Percentiles rank a stretch among this genome's conserved stretches.
These are phyloP conservation scores for Paguma larvata DNA, from an alignment of 2,797 vertebrate genomes.

Conservation along the genomic window DNA sequence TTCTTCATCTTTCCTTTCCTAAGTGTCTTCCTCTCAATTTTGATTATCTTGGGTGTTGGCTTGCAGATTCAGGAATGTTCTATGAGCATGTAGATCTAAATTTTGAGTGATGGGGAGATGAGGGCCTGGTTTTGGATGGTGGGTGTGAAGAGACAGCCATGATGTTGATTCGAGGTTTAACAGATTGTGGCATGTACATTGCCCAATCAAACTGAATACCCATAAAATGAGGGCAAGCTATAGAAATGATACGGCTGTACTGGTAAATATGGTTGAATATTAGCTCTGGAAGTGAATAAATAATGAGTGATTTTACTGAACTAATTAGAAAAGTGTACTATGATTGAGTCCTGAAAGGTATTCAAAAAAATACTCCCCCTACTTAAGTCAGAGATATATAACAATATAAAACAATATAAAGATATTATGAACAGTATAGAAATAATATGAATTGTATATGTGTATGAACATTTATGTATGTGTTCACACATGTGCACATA, in stretches of 20 bases:
- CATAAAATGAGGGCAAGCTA: background rate
- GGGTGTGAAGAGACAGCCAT: background rate
- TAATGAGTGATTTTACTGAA: background rate
- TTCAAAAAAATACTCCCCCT: background rate
- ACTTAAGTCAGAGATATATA: background rate
- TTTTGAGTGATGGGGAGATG: background rate
- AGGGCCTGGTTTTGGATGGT: background rate
- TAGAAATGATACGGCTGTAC: background rate
- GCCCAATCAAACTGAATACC: background rate
- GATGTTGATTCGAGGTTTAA: background rate
- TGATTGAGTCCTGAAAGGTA: background rate
- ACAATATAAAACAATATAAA: background rate
- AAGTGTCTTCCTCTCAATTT: background rate
- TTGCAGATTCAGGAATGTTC: background rate
- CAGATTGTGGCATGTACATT: background rate
- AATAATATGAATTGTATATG: background rate
- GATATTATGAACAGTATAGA: constrained; percentile 41
- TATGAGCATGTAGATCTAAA: background rate
- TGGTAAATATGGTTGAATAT: background rate
- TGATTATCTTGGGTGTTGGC: background rate
- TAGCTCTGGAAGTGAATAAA: background rate
- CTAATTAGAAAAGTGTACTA: background rate
- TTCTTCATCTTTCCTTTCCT: background rate
- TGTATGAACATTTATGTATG: background rate
- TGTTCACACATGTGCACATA: background rate